phyloP scores from a whole-genome alignment of 2,113 vertebrate species.

The Excalfactoria chinensis region DNA sequence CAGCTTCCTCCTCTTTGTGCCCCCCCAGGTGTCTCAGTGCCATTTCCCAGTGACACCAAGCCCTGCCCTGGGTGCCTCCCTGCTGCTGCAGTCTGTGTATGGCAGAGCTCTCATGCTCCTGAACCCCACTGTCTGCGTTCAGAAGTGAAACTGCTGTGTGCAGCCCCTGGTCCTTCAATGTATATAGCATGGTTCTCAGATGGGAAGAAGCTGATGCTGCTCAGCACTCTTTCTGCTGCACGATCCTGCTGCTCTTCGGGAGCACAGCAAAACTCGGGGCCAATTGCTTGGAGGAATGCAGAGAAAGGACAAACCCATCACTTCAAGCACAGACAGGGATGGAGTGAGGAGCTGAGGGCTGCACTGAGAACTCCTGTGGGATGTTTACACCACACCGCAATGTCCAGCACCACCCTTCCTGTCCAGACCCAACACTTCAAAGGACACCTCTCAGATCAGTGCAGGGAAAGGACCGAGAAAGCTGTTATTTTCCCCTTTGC shows the following conservation, averaged over 20 bases:
- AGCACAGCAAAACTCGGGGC: neutral
- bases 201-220: neutral
- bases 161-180: neutral
- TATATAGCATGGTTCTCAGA: neutral
- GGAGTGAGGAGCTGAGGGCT: neutral
- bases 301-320: rapidly evolving
- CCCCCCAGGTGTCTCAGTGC: neutral
- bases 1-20: neutral
- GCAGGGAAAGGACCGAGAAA: neutral
- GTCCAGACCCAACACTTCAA: neutral
- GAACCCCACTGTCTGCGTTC: neutral
- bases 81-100: neutral
- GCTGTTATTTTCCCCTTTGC: no score
- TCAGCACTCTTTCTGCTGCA: neutral
- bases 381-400: neutral
- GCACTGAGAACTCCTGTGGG: neutral
- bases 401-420: neutral
- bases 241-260: neutral
- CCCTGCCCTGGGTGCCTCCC: rapidly evolving
- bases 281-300: neutral
- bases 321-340: neutral
- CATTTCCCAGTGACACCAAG: neutral
- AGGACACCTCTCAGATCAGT: rapidly evolving
- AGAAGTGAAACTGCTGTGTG: neutral
- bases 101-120: neutral